Evolutionary conservation across 2,797 vertebrate species (phyloP).

Genomic region (Eleutherodactylus coqui): DNA sequence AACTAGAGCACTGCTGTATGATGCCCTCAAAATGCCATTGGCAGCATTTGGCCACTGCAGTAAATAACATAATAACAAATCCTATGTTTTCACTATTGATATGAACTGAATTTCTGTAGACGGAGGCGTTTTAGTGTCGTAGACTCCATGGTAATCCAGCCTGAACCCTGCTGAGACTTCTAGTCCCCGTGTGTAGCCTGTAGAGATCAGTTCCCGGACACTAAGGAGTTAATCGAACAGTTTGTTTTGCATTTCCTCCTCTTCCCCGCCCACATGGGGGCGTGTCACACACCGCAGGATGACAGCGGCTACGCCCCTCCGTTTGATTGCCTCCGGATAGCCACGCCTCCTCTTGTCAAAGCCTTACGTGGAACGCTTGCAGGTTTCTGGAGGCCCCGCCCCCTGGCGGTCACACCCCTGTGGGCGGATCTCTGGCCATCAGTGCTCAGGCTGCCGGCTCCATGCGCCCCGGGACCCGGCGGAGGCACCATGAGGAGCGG

Average conservation of each 20-base stretch:
- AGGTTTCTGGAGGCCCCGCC: neutral
- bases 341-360: neutral
- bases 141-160: too few species aligned
- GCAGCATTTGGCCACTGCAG: too few species aligned
- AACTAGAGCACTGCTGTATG: too few species aligned
- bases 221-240: neutral
- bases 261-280: constrained; percentile 10
- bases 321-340: too few species aligned
- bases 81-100: too few species aligned
- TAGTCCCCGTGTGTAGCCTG: neutral
- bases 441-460: constrained; percentile 59
- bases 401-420: neutral
- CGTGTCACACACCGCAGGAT: neutral
- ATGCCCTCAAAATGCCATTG: too few species aligned
- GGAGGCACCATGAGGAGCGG: constrained; percentile 57
- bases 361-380: constrained; percentile 14
- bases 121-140: too few species aligned
- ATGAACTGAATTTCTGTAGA: too few species aligned
- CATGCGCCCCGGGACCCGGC: constrained; percentile 57
- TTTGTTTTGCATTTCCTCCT: constrained; percentile 8
- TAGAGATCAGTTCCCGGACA: neutral
- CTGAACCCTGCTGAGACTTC: neutral
- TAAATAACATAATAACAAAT: too few species aligned
- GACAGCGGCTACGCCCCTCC: constrained; percentile 24
- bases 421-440: constrained; percentile 37